Percentiles rank a stretch among this genome's conserved stretches.
Conservation (phyloP, 2,888 invertebrate genomes). For the Euproctis similis region DNA sequence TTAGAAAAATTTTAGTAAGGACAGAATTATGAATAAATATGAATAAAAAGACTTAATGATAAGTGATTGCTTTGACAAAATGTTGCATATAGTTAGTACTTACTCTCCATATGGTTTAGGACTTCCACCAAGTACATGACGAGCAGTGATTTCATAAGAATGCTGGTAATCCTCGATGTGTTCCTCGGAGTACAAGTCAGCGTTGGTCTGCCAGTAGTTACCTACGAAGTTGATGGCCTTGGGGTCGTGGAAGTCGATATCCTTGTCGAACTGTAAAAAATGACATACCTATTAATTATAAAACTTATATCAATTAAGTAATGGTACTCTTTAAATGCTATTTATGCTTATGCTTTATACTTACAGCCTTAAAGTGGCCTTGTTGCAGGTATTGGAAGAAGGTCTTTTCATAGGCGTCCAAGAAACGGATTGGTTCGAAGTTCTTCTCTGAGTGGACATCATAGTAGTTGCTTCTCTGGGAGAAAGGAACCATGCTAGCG, state of each 20-base stretch:
- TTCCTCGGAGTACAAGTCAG: slow-evolving; percentile 54
- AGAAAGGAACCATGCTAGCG: slow-evolving; percentile 58
- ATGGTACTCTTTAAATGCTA: neutral
- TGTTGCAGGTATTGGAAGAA: slow-evolving; percentile 69
- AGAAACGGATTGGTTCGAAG: slow-evolving; percentile 64
- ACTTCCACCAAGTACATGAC: slow-evolving; percentile 51
- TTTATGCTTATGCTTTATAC: slow-evolving; percentile 9
- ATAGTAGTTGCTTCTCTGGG: slow-evolving; percentile 77
- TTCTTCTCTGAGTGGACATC: slow-evolving; percentile 68
- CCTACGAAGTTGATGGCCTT: slow-evolving; percentile 73
- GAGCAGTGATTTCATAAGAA: slow-evolving; percentile 76
- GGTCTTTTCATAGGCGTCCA: slow-evolving; percentile 76
- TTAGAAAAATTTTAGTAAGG: no score
- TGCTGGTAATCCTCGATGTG: slow-evolving; percentile 50
- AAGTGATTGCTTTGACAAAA: no score
- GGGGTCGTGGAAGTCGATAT: slow-evolving; percentile 43
- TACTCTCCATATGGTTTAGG: slow-evolving; percentile 38
- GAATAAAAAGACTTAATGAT: no score
- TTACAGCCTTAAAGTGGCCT: slow-evolving; percentile 76
- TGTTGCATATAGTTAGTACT: no score
- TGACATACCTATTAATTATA: slow-evolving; percentile 4
- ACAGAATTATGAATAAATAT: no score
- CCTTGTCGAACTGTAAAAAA: slow-evolving; percentile 43
- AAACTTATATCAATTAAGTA: neutral
- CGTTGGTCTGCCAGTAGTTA: slow-evolving; percentile 75